Percentiles rank a stretch among this genome's conserved stretches.
phyloP scores from a whole-genome alignment of 1,140 invertebrate species.

The Pemphigus obesinymphae region DNA sequence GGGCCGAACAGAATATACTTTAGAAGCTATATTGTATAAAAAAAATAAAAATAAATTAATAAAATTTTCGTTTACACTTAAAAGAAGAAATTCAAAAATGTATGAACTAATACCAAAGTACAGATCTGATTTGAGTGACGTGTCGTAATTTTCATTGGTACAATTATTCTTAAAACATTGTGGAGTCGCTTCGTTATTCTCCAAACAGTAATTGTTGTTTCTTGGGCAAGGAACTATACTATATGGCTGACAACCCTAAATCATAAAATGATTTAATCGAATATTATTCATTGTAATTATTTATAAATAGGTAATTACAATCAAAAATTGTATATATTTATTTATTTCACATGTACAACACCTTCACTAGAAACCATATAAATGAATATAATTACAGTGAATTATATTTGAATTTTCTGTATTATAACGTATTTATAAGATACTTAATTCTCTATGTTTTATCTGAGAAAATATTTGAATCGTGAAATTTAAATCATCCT shows the following conservation, averaged over 20 bases:
- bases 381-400: no score
- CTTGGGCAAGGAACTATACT: conserved; percentile 54
- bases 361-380: no score
- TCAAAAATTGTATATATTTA: no score
- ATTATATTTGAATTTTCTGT: no score
- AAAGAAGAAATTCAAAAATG: neutral
- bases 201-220: neutral
- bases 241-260: conserved; percentile 54
- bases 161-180: neutral
- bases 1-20: conserved; percentile 17
- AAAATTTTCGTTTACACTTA: neutral
- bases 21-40: conserved; percentile 50
- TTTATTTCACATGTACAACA: no score
- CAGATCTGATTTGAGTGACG: neutral
- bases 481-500: no score
- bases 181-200: neutral
- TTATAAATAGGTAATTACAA: no score
- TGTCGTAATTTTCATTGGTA: neutral
- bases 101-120: conserved; percentile 25
- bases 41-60: conserved; percentile 46
- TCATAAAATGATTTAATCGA: no score
- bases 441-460: no score
- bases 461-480: no score
- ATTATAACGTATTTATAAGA: no score
- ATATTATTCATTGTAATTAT: no score